Conservation (phyloP, 1,140 invertebrate species). For the Caenorhabditis remanei region DNA sequence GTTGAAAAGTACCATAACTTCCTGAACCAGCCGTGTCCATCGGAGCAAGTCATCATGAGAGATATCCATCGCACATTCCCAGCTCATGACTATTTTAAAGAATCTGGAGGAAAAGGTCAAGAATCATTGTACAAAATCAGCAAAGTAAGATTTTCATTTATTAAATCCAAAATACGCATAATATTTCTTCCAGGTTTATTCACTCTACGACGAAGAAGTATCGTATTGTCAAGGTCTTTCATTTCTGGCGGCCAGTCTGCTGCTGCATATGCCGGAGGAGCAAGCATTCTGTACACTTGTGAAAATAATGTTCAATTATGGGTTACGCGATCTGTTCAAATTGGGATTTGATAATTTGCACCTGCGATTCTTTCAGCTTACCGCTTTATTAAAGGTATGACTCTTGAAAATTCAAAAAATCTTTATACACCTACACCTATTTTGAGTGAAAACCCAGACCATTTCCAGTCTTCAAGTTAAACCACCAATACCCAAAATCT, state of each 20-base stretch:
- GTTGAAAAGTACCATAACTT: constrained; percentile 92
- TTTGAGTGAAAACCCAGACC: too few relatives aligned
- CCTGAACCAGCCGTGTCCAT: constrained; percentile 82
- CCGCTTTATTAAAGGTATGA: constrained; percentile 89
- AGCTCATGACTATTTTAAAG: constrained; percentile 96
- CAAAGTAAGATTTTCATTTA: constrained; percentile 71
- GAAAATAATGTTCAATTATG: constrained; percentile 96
- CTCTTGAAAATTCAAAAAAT: background rate
- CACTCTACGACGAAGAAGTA: constrained; percentile 95
- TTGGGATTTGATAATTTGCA: constrained; percentile 81
- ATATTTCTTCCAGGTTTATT: constrained; percentile 84
- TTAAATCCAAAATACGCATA: too few relatives aligned
- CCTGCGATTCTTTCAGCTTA: constrained; percentile 94
- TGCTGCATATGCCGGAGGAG: constrained; percentile 98
- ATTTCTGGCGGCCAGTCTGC: constrained; percentile 92
- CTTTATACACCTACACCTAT: too few relatives aligned
- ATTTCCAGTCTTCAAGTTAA: too few relatives aligned
- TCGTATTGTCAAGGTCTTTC: constrained; percentile 98
- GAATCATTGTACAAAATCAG: constrained; percentile 93
- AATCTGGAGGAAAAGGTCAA: constrained; percentile 90
- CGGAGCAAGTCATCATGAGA: constrained; percentile 90
- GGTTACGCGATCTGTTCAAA: constrained; percentile 88
- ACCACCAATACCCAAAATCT: background rate
- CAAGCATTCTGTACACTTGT: constrained; percentile 97
- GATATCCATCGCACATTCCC: constrained; percentile 98